These are phyloP conservation scores for Anableps anableps DNA, from an alignment of 2,797 vertebrate genomes.

Conservation along the genomic window DNA sequence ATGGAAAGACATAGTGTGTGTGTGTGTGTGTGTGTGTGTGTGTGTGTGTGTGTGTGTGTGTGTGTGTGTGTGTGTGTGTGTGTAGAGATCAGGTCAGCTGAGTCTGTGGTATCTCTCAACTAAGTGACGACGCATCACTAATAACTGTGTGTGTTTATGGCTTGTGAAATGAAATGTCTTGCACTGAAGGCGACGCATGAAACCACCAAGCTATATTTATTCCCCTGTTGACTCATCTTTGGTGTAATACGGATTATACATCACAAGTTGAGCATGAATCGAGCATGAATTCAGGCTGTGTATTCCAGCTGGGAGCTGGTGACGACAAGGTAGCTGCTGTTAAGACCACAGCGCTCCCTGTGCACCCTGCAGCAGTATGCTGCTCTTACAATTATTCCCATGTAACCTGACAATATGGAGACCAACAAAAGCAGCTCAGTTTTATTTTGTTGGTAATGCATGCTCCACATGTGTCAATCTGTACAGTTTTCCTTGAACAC, in stretches of 20 bases:
- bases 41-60: conserved; percentile 20
- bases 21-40: no score
- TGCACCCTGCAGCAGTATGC: conserved; percentile 45
- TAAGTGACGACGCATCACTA: conserved; percentile 13
- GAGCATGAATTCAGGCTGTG: conserved; percentile 44
- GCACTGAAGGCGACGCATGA: conserved; percentile 8
- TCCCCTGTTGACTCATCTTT: conserved; percentile 54
- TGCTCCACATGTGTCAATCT: background rate
- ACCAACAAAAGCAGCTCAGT: background rate
- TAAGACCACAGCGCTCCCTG: conserved; percentile 36
- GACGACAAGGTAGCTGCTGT: conserved; percentile 45
- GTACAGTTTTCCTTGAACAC: background rate
- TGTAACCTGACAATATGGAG: conserved; percentile 2
- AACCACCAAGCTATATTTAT: conserved; percentile 51
- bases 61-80: conserved; percentile 12
- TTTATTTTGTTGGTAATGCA: background rate
- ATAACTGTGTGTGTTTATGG: conserved; percentile 21
- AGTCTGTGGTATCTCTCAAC: conserved; percentile 15
- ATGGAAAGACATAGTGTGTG: no score
- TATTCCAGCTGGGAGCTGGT: conserved; percentile 54
- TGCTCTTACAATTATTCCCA: conserved; percentile 22
- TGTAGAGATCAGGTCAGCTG: conserved; percentile 24
- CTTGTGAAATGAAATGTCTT: conserved; percentile 26
- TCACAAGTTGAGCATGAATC: conserved; percentile 53
- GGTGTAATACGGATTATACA: conserved; percentile 50